Evolutionary conservation across 2,888 invertebrate genomes (phyloP), one percentile per base, ranked within the genome.

Genomic region (Drosophila maculinotata): DNA sequence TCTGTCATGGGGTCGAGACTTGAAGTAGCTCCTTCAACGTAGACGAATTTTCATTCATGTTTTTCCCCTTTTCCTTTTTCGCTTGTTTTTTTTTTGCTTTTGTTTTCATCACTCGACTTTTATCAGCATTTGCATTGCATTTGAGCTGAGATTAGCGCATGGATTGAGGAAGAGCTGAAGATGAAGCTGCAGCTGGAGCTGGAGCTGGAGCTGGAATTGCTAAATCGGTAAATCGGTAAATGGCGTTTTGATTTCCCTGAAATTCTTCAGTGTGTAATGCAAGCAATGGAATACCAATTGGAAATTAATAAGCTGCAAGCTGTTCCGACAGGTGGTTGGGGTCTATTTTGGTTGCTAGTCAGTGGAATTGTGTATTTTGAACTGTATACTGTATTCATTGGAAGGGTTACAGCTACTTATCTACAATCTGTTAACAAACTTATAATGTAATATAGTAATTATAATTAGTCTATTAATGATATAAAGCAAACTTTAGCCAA

Each of bases 91-190:
- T 28, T 17, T 12, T 58, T 57, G 52, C 53, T 45, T 58, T 62
- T 68, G 64, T 68, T 71, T 52, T 63, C 25, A 30, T 12, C 54
- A 52, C 25, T 56, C 28, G 15, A 51, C n/a, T 49, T 71, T 67
- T 71, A 72, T 68, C 64, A 76, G 74, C 58, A 59, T 76, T 76
- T 76, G 76, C 75, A 75, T 75, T 76, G 75, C 84, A 75, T 86
- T 86, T 66, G 64, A 86, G 75, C 84, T 75, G 86, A 86, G 81
- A 81, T 81, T 81, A 86, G 86, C 78, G 78, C 59, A 60, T 44
- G 79, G 59, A 79, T 57, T 57, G 36, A 28, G 48, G 28, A 48
- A 9, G 12, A 45, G 30, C n/a, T 7, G 42, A 15, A 33, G 54
- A 35, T 38, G 38, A 10, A 28, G 7, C 38, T 8, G 7, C 17